Evolutionary conservation across 1,140 invertebrate genomes (phyloP).

Genomic region (Drosophila murphyi): DNA sequence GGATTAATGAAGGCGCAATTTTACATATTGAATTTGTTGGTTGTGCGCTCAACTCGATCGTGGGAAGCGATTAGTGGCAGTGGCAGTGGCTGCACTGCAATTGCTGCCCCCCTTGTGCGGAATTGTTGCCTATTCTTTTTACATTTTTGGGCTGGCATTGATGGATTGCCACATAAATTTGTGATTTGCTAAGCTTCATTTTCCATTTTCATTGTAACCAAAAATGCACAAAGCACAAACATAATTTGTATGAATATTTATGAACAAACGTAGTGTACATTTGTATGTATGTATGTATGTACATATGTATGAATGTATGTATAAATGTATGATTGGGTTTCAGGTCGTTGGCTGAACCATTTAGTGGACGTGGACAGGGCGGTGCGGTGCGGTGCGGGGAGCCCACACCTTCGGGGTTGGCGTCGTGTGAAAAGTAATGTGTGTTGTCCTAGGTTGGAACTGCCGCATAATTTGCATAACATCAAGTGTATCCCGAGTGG

Average conservation of each 20-base stretch:
- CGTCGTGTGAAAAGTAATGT: conserved; percentile 17
- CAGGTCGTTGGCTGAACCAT: not conserved
- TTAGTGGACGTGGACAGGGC: not conserved
- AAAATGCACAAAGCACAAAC: conserved; percentile 57
- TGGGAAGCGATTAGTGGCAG: conserved; percentile 75
- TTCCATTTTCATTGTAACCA: conserved; percentile 48
- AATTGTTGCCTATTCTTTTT: conserved; percentile 24
- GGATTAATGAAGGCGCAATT: conserved; percentile 81
- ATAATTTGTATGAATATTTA: conserved; percentile 67
- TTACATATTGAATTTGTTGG: conserved; percentile 76
- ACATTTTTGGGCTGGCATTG: conserved; percentile 57
- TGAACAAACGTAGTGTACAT: not conserved
- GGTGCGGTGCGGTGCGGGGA: not conserved
- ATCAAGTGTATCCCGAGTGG: conserved; percentile 10
- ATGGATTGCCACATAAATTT: conserved; percentile 82
- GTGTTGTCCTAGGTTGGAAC: conserved; percentile 37
- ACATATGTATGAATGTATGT: not conserved
- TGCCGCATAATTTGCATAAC: conserved; percentile 38
- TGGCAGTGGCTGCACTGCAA: conserved; percentile 17
- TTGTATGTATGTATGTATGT: not conserved
- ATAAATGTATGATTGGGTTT: conserved; percentile 5
- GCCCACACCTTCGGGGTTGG: not conserved
- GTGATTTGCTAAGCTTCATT: conserved; percentile 75
- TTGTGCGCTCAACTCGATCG: conserved; percentile 54
- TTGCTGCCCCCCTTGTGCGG: conserved; percentile 3